These are phyloP conservation scores for Motacilla tschutschensis DNA, from an alignment of 2,113 vertebrate species.

Conservation along the genomic window DNA sequence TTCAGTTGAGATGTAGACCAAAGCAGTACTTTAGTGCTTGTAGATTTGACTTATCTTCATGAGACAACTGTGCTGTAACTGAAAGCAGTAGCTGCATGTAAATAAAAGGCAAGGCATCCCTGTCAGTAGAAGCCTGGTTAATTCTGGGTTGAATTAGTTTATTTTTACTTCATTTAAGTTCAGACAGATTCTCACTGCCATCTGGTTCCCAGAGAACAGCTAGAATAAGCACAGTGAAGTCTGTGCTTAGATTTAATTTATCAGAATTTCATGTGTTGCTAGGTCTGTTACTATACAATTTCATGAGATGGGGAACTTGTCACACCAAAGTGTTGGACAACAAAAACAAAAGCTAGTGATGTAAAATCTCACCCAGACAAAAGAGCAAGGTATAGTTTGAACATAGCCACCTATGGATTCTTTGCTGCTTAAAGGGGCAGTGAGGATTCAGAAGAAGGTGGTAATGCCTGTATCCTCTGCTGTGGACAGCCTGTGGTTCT, in stretches of 20 bases:
- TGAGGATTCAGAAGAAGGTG: background rate
- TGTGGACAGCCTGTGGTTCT: background rate
- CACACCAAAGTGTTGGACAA: background rate
- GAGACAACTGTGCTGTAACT: background rate
- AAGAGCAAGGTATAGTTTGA: background rate
- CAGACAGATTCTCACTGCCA: constrained; percentile 33
- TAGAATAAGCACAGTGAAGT: constrained; percentile 32
- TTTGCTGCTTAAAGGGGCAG: background rate
- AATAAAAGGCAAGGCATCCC: background rate
- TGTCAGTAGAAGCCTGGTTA: constrained; percentile 13
- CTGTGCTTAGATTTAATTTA: background rate
- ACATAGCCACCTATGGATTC: background rate
- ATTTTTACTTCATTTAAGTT: constrained; percentile 32
- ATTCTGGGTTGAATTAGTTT: constrained; percentile 36
- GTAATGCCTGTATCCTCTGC: background rate
- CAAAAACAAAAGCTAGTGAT: background rate
- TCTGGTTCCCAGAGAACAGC: constrained; percentile 31
- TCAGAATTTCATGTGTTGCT: background rate
- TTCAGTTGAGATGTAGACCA: background rate
- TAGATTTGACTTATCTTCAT: background rate
- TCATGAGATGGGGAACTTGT: background rate
- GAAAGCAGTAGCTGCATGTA: background rate
- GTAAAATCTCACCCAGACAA: background rate
- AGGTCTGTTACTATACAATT: background rate
- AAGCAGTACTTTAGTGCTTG: background rate